A percentile compares a stretch with the other conserved stretches of the same genome.
These are phyloP conservation scores for Hirundo rustica DNA, from an alignment of 2,797 vertebrate genomes.

Conservation along the genomic window DNA sequence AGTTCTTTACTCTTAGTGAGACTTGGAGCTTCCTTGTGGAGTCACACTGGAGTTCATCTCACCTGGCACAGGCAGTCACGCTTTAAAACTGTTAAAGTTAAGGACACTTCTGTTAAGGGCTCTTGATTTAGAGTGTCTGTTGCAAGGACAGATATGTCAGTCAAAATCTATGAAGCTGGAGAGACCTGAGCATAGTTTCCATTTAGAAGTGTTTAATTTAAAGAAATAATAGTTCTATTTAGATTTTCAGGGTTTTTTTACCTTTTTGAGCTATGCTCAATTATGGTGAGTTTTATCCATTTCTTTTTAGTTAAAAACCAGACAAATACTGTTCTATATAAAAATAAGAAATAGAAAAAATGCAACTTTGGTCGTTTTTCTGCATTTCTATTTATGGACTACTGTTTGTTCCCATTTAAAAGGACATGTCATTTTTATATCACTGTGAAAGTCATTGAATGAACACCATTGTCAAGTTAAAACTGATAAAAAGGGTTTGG, in stretches of 20 bases:
- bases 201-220: conserved; percentile 5
- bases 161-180: conserved; percentile 8
- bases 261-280: not conserved
- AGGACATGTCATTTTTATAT: not conserved
- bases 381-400: not conserved
- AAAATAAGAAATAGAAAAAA: conserved; percentile 1
- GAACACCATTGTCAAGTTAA: not conserved
- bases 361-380: not conserved
- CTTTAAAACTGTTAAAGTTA: not conserved
- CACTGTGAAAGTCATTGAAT: not conserved
- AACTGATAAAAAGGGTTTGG: not conserved
- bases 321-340: not conserved
- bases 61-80: not conserved
- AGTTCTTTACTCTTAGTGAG: not conserved
- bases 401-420: not conserved
- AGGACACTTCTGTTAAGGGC: conserved; percentile 27
- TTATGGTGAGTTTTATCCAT: not conserved
- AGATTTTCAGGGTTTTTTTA: not conserved
- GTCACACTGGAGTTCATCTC: not conserved
- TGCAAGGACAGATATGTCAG: not conserved
- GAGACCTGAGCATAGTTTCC: not conserved
- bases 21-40: not conserved
- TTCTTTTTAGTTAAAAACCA: not conserved
- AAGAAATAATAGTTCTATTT: not conserved
- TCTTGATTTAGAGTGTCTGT: conserved; percentile 35